Conservation (phyloP, 2,888 invertebrate species). For the Sesia bembeciformis region DNA sequence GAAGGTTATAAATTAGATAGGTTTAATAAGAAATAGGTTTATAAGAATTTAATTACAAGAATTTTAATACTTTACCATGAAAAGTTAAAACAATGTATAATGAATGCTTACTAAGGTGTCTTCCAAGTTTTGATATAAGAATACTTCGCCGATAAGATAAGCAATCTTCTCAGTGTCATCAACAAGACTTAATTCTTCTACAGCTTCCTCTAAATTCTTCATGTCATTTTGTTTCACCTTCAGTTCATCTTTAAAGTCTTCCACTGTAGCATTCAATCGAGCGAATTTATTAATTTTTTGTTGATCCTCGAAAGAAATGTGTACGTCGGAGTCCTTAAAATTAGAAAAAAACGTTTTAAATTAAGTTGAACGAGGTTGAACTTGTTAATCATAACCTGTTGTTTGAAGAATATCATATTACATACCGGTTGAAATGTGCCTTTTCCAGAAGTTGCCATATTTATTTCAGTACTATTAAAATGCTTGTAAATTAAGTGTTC, state of each 20-base stretch:
- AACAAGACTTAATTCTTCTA: constrained; percentile 86
- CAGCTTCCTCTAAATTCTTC: constrained; percentile 94
- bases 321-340: constrained; percentile 88
- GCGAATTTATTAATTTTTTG: constrained; percentile 98
- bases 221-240: constrained; percentile 91
- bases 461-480: neutral
- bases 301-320: constrained; percentile 97
- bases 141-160: constrained; percentile 92
- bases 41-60: too few relatives aligned
- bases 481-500: too few relatives aligned
- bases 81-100: neutral
- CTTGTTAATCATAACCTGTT: too few relatives aligned
- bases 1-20: too few relatives aligned
- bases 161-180: constrained; percentile 86
- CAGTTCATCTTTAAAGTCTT: constrained; percentile 91
- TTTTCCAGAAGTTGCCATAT: constrained; percentile 70
- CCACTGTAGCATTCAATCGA: constrained; percentile 91
- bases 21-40: too few relatives aligned
- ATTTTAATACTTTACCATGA: neutral
- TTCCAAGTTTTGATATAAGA: constrained; percentile 84
- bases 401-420: constrained; percentile 5
- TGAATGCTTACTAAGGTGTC: constrained; percentile 78
- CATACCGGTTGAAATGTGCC: constrained; percentile 82
- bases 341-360: constrained; percentile 4
- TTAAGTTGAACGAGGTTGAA: constrained; percentile 5